Evolutionary conservation across 1,140 invertebrate genomes (phyloP), one percentile per base, ranked within the genome.

Genomic region (Microplitis demolitor): DNA sequence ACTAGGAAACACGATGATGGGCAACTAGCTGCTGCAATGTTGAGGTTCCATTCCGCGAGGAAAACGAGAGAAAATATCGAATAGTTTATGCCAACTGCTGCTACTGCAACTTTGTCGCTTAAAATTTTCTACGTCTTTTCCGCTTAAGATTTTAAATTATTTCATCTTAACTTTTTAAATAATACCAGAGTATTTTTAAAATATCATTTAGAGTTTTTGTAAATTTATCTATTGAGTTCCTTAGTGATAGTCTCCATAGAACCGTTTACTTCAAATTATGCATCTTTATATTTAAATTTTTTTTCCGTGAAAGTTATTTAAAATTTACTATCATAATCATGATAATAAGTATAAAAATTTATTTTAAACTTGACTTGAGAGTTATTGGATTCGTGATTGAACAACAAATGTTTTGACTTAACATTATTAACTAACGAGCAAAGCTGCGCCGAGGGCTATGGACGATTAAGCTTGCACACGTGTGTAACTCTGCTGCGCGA

Each of bases 71-170:
- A 64, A 64, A 50, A 64, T 64, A 64, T 64, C 62, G 9, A 24
- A 64, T 64, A 34, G 62, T 64, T 64, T 64, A 64, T 64, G 62
- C 62, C 62, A 64, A 64, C 62, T 64, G 37, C 34, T 64, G 33
- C 53, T 16, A 16, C 16, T 11, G 53, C 53, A 56, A 56, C 53
- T 16, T 14, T 56, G 53, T 16, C n/a, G 16, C 53, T 16, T 24
- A 3, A 64, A 5, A 37, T 33, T 64, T 45, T 64, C 62, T n/a
- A 13, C 31, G 3, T 31, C 31, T 24, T 24, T 56, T 61, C 11
- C 58, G 31, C 5, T 61, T 13, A 31, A 13, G 6, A 11, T 45
- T 45, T 45, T 45, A 5, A 45, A 45, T 6, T 45, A 45, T 45
- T 45, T 45, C 4, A 45, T 45, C 39, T 45, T 45, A 45, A 45